phyloP scores from a whole-genome alignment of 2,113 vertebrate species.

The Hippopotamus amphibius region DNA sequence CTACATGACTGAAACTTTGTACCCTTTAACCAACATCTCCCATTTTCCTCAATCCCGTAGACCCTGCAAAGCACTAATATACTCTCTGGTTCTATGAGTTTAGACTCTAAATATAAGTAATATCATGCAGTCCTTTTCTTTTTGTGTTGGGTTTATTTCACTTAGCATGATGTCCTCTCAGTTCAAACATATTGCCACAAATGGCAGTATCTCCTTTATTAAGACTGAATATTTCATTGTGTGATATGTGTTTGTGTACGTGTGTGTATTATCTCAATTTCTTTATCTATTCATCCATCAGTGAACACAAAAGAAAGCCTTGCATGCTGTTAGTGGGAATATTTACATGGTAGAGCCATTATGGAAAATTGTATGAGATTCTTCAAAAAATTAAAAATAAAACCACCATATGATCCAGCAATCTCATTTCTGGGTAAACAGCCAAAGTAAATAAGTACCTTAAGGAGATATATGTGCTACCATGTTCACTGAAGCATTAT shows the following conservation, averaged over 20 bases:
- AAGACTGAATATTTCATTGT: not conserved
- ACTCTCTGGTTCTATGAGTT: not conserved
- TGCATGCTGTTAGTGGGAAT: not conserved
- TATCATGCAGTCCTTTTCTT: not conserved
- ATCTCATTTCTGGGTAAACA: not conserved
- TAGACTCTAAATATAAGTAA: not conserved
- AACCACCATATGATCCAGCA: not conserved
- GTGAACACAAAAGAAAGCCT: not conserved
- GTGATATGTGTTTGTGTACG: not conserved
- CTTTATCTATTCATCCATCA: not conserved
- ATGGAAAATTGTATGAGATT: not conserved
- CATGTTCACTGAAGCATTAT: not conserved
- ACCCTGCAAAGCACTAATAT: not conserved
- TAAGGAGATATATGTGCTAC: not conserved
- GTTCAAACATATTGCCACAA: not conserved
- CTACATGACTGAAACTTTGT: not conserved
- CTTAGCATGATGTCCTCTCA: not conserved
- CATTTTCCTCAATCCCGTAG: not conserved
- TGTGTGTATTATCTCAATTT: not conserved
- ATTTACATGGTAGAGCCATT: not conserved
- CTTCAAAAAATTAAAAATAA: not conserved
- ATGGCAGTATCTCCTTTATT: not conserved
- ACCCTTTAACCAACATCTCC: not conserved
- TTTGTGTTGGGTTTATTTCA: not conserved
- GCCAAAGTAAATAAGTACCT: not conserved